phyloP scores from a whole-genome alignment of 2,113 vertebrate species.

The Grus americana region DNA sequence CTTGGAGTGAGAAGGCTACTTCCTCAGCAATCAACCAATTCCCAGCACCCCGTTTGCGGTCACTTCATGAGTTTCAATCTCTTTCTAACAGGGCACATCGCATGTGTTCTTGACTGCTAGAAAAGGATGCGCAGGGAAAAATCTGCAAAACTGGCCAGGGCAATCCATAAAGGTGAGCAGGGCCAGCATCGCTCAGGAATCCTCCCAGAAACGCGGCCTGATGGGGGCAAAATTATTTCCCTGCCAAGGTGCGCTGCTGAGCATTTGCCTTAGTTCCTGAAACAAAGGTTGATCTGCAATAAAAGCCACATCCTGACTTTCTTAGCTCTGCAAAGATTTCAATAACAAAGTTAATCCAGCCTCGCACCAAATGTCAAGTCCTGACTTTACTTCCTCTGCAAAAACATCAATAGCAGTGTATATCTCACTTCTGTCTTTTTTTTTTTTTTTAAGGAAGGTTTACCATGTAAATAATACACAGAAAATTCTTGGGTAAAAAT shows the following conservation, averaged over 20 bases:
- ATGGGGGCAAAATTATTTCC: neutral
- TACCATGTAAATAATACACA: neutral
- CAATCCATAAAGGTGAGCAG: neutral
- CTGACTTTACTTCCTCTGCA: neutral
- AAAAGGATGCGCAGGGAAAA: neutral
- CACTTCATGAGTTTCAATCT: neutral
- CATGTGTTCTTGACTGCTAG: neutral
- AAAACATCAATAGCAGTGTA: neutral
- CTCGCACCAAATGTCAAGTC: neutral
- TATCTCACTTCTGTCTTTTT: neutral
- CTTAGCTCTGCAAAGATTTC: neutral
- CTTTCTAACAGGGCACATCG: neutral
- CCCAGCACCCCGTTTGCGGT: neutral
- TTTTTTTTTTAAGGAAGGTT: neutral
- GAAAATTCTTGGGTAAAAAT: constrained; percentile 12
- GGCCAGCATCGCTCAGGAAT: neutral
- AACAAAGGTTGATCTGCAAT: neutral
- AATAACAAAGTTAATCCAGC: neutral
- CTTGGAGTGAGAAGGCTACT: neutral
- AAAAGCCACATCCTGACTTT: constrained; percentile 11
- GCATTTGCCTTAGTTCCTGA: neutral
- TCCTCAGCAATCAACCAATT: neutral
- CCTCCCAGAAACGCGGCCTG: neutral
- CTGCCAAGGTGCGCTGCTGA: neutral
- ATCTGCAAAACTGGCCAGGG: neutral